These are phyloP conservation scores for Apis florea DNA, from an alignment of 1,140 invertebrate species.

Conservation along the genomic window DNA sequence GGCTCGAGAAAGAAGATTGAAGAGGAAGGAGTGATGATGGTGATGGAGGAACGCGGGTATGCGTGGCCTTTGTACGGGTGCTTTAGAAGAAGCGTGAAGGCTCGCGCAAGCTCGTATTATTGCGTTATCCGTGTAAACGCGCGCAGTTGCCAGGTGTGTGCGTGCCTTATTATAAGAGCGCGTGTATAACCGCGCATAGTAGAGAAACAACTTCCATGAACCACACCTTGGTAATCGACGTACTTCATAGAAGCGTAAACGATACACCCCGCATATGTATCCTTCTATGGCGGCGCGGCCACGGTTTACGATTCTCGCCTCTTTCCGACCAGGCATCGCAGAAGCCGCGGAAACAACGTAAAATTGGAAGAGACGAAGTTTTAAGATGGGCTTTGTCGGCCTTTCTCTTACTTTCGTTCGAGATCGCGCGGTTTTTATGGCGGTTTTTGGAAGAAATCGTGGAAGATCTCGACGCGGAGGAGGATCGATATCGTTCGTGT, in stretches of 20 bases:
- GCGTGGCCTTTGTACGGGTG: constrained; percentile 59
- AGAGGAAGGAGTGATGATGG: constrained; percentile 55
- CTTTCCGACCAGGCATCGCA: neutral
- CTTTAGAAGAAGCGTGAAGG: constrained; percentile 67
- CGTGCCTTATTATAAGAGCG: constrained; percentile 40
- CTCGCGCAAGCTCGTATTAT: constrained; percentile 61
- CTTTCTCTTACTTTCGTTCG: neutral
- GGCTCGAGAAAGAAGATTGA: neutral
- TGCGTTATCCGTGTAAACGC: constrained; percentile 56
- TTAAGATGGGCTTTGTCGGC: neutral
- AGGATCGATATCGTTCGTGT: neutral
- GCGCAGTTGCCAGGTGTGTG: constrained; percentile 16
- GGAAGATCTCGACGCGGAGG: neutral
- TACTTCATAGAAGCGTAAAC: constrained; percentile 25
- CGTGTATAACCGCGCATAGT: neutral
- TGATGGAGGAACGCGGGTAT: constrained; percentile 49
- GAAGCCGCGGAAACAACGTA: neutral
- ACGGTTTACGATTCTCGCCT: neutral
- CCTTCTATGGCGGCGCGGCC: neutral
- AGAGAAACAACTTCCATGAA: constrained; percentile 34
- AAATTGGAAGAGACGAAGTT: neutral
- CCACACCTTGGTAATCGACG: constrained; percentile 49
- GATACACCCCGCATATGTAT: constrained; percentile 17
- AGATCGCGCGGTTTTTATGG: no score
- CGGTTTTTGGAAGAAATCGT: neutral